Percentiles rank a stretch among this genome's conserved stretches.
Conservation (phyloP, 2,113 vertebrate species). For the Ctenodactylus gundi region DNA sequence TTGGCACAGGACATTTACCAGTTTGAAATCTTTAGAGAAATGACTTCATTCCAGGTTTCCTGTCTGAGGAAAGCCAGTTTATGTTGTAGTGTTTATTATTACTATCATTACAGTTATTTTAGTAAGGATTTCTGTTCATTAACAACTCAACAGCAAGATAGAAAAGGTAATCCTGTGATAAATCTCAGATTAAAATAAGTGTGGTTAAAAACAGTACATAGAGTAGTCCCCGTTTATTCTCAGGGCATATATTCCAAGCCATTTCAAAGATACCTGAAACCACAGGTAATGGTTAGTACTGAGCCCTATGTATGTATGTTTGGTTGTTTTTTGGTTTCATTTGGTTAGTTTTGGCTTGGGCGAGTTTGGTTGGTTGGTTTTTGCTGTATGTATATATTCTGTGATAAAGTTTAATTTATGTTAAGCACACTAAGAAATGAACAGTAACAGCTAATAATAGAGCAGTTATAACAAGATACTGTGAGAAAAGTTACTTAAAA, state of each 20-base stretch:
- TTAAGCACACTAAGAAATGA: not conserved
- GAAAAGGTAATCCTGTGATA: not conserved
- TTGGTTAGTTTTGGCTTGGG: too few species aligned
- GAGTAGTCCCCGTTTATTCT: not conserved
- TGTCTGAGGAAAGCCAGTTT: constrained; percentile 8
- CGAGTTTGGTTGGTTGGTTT: too few species aligned
- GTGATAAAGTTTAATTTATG: not conserved
- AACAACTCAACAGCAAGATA: not conserved
- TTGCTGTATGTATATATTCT: not conserved
- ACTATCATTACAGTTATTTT: constrained; percentile 5
- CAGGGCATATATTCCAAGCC: not conserved
- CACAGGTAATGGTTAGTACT: too few species aligned
- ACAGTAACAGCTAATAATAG: not conserved
- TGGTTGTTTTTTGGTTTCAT: too few species aligned
- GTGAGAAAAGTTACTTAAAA: not conserved
- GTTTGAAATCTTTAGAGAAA: not conserved
- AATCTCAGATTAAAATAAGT: constrained; percentile 40
- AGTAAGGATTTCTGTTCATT: constrained; percentile 37
- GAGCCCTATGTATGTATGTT: too few species aligned
- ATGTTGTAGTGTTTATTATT: not conserved
- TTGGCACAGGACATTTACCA: not conserved
- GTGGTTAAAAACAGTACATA: not conserved
- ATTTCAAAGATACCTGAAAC: not conserved
- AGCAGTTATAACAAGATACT: not conserved
- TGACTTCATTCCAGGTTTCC: not conserved